Conservation (phyloP, 1,140 invertebrate genomes). For the Drosophila orena region DNA sequence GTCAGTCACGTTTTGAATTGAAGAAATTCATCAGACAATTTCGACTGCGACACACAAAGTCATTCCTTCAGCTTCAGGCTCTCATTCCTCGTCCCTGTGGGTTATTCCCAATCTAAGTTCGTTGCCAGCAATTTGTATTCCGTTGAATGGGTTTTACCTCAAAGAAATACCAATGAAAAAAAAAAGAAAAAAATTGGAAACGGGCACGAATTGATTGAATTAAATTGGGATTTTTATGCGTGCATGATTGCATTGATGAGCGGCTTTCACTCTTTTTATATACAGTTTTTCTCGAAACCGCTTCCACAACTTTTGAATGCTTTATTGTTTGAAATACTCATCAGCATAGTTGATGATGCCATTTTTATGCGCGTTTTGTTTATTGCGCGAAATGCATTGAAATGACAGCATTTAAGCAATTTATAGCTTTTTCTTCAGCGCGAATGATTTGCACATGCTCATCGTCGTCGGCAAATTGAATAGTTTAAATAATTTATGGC, state of each 20-base stretch:
- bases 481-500: slow-evolving; percentile 60
- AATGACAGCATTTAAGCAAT: slow-evolving; percentile 48
- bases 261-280: slow-evolving; percentile 23
- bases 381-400: slow-evolving; percentile 41
- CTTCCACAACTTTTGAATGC: slow-evolving; percentile 18
- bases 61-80: slow-evolving; percentile 32
- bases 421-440: slow-evolving; percentile 30
- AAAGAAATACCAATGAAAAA: slow-evolving; percentile 23
- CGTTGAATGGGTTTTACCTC: slow-evolving; percentile 44
- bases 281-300: background rate
- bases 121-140: slow-evolving; percentile 67
- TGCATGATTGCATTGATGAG: slow-evolving; percentile 77
- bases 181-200: background rate
- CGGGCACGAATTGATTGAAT: slow-evolving; percentile 70
- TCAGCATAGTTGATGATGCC: slow-evolving; percentile 58
- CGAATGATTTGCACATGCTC: slow-evolving; percentile 41
- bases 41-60: slow-evolving; percentile 49
- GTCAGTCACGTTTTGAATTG: slow-evolving; percentile 81
- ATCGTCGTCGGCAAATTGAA: slow-evolving; percentile 30
- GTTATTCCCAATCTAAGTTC: slow-evolving; percentile 34
- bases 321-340: slow-evolving; percentile 63
- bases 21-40: slow-evolving; percentile 80
- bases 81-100: slow-evolving; percentile 6
- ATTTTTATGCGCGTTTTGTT: slow-evolving; percentile 38
- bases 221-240: slow-evolving; percentile 79